phyloP scores from a whole-genome alignment of 1,140 invertebrate species.

The Sinella curviseta region DNA sequence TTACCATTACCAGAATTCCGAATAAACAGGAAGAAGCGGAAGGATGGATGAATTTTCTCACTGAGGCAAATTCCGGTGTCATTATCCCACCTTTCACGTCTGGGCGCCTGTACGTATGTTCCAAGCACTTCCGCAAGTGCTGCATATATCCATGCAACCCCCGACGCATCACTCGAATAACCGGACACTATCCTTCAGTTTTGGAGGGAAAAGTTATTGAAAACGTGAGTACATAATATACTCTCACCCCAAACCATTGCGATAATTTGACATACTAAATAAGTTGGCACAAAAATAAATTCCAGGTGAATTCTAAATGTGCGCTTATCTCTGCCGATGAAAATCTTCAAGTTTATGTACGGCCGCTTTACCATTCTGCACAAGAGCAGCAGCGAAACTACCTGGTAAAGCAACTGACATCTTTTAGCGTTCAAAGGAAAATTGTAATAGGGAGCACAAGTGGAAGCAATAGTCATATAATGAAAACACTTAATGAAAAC shows the following conservation, averaged over 20 bases:
- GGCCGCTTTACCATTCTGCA: neutral
- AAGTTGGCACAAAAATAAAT: too few species aligned
- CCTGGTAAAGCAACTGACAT: neutral
- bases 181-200: neutral
- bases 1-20: neutral
- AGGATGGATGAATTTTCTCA: neutral
- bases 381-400: neutral
- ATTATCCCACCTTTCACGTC: neutral
- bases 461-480: neutral
- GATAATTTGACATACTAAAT: too few species aligned
- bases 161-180: neutral
- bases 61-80: neutral
- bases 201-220: neutral
- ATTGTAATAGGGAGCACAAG: neutral
- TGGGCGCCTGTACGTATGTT: neutral
- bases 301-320: neutral
- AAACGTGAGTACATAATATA: neutral
- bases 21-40: neutral
- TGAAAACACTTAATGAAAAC: neutral
- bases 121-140: neutral
- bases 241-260: neutral
- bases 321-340: neutral
- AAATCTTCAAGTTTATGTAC: neutral
- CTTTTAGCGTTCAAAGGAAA: neutral
- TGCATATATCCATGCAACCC: neutral